phyloP scores from a whole-genome alignment of 2,888 invertebrate genomes.

The Rotaria macrura region DNA sequence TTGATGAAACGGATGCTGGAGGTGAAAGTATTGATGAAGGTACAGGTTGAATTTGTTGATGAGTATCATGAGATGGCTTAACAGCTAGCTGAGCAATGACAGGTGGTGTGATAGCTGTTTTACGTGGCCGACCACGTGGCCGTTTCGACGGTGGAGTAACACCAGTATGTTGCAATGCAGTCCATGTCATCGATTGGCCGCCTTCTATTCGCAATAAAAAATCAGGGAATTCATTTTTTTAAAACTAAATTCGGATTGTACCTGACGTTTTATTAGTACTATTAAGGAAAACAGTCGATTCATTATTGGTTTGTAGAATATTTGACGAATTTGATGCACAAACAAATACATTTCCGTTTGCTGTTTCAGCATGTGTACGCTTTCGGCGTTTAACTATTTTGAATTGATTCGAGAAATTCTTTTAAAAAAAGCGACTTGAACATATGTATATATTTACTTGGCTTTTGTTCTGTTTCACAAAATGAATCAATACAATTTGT shows the following conservation, averaged over 20 bases:
- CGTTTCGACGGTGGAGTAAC: slow-evolving; percentile 2
- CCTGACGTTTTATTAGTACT: background rate
- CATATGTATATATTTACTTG: background rate
- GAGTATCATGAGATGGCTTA: background rate
- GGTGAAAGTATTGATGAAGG: background rate
- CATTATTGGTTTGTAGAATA: slow-evolving; percentile 9
- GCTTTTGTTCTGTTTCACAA: background rate
- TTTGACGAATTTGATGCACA: slow-evolving; percentile 9
- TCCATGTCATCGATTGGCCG: slow-evolving; percentile 1
- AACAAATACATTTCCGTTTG: slow-evolving; percentile 6
- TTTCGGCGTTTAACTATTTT: background rate
- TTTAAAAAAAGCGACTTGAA: too few species aligned
- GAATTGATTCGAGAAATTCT: background rate
- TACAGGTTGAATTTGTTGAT: background rate
- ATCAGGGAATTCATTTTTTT: too few species aligned
- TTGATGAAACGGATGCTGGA: background rate
- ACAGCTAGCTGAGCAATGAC: slow-evolving; percentile 4
- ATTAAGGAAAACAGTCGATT: background rate
- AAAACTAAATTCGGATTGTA: background rate
- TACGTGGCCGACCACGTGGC: slow-evolving; percentile 6
- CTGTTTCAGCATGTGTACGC: background rate
- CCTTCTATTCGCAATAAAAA: background rate
- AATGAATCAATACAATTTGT: slow-evolving; percentile 22
- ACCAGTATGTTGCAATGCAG: background rate
- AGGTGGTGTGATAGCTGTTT: background rate